Conservation (phyloP, 2,797 vertebrate species). For the Danio jaintianensis region DNA sequence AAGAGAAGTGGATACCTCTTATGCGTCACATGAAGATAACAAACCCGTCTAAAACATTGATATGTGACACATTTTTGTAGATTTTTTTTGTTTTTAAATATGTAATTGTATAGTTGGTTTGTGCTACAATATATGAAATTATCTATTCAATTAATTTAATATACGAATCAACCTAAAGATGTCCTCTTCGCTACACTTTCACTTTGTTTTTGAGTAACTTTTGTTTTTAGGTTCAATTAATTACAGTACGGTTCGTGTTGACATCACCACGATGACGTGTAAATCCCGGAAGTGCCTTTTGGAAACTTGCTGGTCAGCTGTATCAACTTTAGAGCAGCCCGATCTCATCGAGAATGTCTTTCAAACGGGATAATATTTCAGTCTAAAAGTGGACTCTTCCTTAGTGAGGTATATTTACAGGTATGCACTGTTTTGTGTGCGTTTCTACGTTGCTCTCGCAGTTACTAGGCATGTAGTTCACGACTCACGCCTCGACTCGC, state of each 20-base stretch:
- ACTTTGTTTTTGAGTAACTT: not conserved
- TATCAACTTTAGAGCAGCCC: not conserved
- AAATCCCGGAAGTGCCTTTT: constrained; percentile 51
- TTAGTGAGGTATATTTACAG: constrained; percentile 27
- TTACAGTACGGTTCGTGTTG: constrained; percentile 11
- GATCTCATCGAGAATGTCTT: constrained; percentile 12
- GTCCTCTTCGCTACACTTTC: not conserved
- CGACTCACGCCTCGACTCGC: not conserved
- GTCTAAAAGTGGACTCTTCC: constrained; percentile 4
- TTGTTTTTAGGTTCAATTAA: not conserved
- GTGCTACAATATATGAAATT: not conserved
- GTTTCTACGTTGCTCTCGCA: not conserved
- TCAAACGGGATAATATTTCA: not conserved
- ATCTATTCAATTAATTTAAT: not conserved
- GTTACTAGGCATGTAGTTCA: not conserved
- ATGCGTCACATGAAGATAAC: not conserved
- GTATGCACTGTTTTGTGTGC: not conserved
- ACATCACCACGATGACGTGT: not conserved
- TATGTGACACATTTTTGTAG: not conserved
- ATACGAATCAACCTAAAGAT: not conserved
- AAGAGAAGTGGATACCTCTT: not conserved
- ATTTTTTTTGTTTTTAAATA: too few species aligned
- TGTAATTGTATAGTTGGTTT: not conserved
- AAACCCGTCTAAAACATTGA: not conserved
- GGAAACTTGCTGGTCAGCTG: constrained; percentile 50